A percentile compares a stretch with the other conserved stretches of the same genome.
Evolutionary conservation across 2,113 vertebrate genomes (phyloP).

Genomic region (Epinephelus lanceolatus): DNA sequence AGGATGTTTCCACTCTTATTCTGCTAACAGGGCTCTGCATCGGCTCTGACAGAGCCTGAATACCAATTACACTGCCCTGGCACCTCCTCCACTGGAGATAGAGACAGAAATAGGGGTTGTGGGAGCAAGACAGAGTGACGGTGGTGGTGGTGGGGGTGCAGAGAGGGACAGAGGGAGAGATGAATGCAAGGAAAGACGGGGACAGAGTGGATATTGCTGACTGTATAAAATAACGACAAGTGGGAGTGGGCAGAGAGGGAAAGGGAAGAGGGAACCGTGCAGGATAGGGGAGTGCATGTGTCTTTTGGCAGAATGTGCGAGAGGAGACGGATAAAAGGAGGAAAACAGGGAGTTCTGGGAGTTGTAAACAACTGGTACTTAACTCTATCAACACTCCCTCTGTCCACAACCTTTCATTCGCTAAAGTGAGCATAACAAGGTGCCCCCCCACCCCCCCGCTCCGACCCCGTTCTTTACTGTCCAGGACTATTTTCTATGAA

Average conservation of each 20-base stretch:
- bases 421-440: conserved; percentile 43
- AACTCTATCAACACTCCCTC: conserved; percentile 41
- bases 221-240: conserved; percentile 25
- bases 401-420: conserved; percentile 41
- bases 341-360: conserved; percentile 8
- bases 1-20: conserved; percentile 79
- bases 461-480: neutral
- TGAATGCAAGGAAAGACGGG: conserved; percentile 47
- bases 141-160: neutral
- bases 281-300: neutral
- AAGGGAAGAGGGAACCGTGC: neutral
- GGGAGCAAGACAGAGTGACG: conserved; percentile 42
- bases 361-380: conserved; percentile 39
- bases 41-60: conserved; percentile 74
- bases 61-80: conserved; percentile 76
- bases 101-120: conserved; percentile 66
- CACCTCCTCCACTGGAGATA: conserved; percentile 60
- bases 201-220: neutral
- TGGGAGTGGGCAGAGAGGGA: neutral
- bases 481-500: conserved; percentile 34
- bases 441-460: neutral
- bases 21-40: conserved; percentile 76
- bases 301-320: conserved; percentile 3
- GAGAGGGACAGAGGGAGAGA: conserved; percentile 12
- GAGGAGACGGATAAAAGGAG: conserved; percentile 11